These are phyloP conservation scores for Ectropis crepuscularia DNA, from an alignment of 2,888 invertebrate species.

Conservation along the genomic window DNA sequence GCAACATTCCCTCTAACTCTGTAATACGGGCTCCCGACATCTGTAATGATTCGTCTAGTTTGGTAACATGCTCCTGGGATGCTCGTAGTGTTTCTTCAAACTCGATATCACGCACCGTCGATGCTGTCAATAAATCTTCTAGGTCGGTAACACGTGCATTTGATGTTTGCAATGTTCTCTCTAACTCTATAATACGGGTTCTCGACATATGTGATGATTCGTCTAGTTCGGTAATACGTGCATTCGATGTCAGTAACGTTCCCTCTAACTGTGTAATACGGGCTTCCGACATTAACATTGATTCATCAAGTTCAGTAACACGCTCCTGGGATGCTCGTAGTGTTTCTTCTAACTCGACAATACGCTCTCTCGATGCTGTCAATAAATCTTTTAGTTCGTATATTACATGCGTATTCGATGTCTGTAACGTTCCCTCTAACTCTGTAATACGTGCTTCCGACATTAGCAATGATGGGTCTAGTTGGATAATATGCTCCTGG, in stretches of 20 bases:
- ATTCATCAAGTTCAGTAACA: background rate
- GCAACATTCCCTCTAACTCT: background rate
- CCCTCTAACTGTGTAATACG: background rate
- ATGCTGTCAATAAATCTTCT: background rate
- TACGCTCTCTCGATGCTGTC: background rate
- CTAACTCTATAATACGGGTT: background rate
- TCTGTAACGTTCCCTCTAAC: background rate
- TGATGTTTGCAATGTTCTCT: background rate
- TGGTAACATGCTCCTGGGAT: background rate
- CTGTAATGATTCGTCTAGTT: background rate
- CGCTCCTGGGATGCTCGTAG: background rate
- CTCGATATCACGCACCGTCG: no score
- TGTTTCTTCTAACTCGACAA: background rate
- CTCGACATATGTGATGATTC: no score
- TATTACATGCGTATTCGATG: background rate
- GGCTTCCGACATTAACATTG: no score
- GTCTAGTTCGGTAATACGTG: background rate
- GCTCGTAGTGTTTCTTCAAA: background rate
- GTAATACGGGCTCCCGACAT: background rate
- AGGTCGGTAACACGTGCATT: background rate
- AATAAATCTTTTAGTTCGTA: background rate
- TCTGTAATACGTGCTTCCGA: background rate
- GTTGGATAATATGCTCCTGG: background rate
- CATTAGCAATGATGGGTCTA: background rate
- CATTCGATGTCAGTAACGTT: background rate